These are phyloP conservation scores for Criorhina ranunculi DNA, from an alignment of 2,888 invertebrate genomes.

Conservation along the genomic window DNA sequence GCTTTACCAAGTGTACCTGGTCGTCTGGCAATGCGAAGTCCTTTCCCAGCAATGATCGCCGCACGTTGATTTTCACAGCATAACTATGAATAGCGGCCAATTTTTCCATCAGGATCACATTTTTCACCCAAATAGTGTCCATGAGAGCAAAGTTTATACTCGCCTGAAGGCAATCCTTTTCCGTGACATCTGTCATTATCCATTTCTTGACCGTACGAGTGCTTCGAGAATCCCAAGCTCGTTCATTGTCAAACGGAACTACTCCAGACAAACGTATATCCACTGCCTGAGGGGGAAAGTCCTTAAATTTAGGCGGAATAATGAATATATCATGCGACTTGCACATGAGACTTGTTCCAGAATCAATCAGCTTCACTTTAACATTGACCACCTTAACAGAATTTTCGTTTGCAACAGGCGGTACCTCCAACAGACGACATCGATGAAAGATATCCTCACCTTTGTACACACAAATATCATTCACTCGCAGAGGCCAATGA, in stretches of 20 bases:
- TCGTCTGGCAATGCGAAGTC: constrained; percentile 70
- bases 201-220: constrained; percentile 83
- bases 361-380: constrained; percentile 87
- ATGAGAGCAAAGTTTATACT: constrained; percentile 79
- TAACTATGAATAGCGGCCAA: constrained; percentile 66
- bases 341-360: constrained; percentile 85
- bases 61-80: constrained; percentile 76
- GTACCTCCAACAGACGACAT: constrained; percentile 85
- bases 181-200: constrained; percentile 79
- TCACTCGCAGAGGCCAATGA: constrained; percentile 84
- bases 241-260: constrained; percentile 86
- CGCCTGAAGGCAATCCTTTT: constrained; percentile 81
- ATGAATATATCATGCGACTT: constrained; percentile 81
- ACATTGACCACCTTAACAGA: constrained; percentile 76
- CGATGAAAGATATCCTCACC: constrained; percentile 85
- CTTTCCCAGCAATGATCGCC: constrained; percentile 77
- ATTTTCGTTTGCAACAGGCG: constrained; percentile 79
- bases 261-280: constrained; percentile 86
- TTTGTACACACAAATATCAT: constrained; percentile 86
- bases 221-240: constrained; percentile 85
- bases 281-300: constrained; percentile 85
- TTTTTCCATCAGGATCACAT: constrained; percentile 79
- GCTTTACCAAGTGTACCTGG: constrained; percentile 27
- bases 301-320: constrained; percentile 85
- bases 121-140: constrained; percentile 80